A percentile compares a stretch with the other conserved stretches of the same genome.
Conservation (phyloP, 2,888 invertebrate species). For the Pseudeuparius sepicola region DNA sequence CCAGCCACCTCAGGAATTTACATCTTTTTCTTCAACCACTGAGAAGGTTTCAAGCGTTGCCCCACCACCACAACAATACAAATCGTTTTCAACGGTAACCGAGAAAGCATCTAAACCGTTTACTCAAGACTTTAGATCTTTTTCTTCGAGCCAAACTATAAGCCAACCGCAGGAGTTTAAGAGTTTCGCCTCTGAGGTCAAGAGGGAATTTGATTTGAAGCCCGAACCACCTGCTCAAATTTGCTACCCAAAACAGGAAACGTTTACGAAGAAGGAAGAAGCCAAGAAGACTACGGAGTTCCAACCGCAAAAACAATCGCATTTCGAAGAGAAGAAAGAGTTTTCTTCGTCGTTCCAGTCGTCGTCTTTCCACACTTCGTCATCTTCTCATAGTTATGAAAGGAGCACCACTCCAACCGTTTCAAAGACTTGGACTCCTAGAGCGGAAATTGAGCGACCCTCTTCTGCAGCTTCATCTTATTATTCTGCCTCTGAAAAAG, state of each 20-base stretch:
- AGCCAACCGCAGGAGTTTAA: slow-evolving; percentile 28
- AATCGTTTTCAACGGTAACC: slow-evolving; percentile 15
- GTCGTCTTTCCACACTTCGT: slow-evolving; percentile 24
- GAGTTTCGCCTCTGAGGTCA: slow-evolving; percentile 13
- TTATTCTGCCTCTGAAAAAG: slow-evolving; percentile 24
- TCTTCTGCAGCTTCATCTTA: slow-evolving; percentile 25
- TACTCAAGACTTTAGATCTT: slow-evolving; percentile 22
- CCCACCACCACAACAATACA: background rate
- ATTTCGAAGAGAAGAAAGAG: slow-evolving; percentile 21
- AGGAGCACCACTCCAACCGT: slow-evolving; percentile 37
- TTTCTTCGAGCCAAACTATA: slow-evolving; percentile 25
- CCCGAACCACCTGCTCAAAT: slow-evolving; percentile 63
- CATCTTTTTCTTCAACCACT: slow-evolving; percentile 17
- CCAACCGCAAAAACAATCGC: slow-evolving; percentile 40
- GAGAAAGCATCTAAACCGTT: slow-evolving; percentile 15
- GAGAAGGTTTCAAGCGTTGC: background rate
- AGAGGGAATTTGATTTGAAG: slow-evolving; percentile 43
- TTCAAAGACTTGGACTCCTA: slow-evolving; percentile 46
- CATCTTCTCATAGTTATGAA: slow-evolving; percentile 24
- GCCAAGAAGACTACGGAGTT: slow-evolving; percentile 51
- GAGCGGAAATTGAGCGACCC: slow-evolving; percentile 25
- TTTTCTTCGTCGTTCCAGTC: slow-evolving; percentile 27
- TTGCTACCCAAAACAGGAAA: slow-evolving; percentile 38
- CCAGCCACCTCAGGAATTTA: slow-evolving; percentile 14
- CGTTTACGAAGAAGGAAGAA: slow-evolving; percentile 39